Evolutionary conservation across 2,888 invertebrate species (phyloP).

Genomic region (Augochlorella aurata): DNA sequence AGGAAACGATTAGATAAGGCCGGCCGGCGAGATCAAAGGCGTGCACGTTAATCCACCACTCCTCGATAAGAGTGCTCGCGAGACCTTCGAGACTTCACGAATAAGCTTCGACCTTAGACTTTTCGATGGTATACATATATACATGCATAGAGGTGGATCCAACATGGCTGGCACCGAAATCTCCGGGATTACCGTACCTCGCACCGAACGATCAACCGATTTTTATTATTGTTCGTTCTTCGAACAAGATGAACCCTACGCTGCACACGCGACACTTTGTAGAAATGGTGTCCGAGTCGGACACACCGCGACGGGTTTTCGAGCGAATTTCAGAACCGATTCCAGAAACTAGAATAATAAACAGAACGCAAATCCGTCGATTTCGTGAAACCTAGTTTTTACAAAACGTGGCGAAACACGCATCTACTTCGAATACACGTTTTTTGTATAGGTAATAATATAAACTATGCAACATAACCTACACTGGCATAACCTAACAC

Average conservation of each 20-base stretch:
- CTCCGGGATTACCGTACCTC: conserved; percentile 20
- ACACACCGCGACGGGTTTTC: not conserved
- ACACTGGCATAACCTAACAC: too few relatives aligned
- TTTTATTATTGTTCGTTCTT: not conserved
- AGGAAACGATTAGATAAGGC: conserved; percentile 80
- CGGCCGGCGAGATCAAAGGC: conserved; percentile 80
- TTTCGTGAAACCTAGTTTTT: too few relatives aligned
- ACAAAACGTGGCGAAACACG: too few relatives aligned
- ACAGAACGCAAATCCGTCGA: not conserved
- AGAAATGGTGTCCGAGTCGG: not conserved
- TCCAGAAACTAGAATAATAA: not conserved
- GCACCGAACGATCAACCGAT: conserved; percentile 12
- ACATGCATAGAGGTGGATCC: conserved; percentile 50
- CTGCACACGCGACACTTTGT: not conserved
- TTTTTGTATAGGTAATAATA: too few relatives aligned
- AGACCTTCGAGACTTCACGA: conserved; percentile 75
- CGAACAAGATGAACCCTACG: not conserved
- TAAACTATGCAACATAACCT: too few relatives aligned
- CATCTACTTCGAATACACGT: too few relatives aligned
- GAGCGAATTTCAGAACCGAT: not conserved
- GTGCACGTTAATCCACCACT: conserved; percentile 81
- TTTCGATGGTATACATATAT: conserved; percentile 53
- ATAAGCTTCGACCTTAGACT: conserved; percentile 71
- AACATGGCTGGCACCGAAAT: conserved; percentile 61
- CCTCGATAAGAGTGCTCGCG: conserved; percentile 78